Conservation (phyloP, 2,113 vertebrate species). For the Syrmaticus mikado region DNA sequence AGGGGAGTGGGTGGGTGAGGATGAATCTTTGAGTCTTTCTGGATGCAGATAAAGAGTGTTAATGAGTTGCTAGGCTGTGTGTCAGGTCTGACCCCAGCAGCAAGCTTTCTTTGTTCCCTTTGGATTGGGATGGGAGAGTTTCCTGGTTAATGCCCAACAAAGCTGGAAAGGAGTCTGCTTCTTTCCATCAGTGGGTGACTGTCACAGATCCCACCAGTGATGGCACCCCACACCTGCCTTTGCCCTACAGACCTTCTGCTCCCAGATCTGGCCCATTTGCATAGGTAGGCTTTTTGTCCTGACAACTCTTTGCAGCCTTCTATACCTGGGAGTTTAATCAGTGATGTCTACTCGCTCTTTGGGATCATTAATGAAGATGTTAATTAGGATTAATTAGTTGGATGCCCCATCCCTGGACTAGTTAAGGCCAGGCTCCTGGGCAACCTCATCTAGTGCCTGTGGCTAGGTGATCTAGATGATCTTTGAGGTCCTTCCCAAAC, state of each 20-base stretch:
- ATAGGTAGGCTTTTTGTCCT: not conserved
- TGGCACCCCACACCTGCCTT: not conserved
- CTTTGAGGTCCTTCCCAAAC: too few relatives aligned
- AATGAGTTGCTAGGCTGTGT: not conserved
- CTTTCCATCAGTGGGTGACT: not conserved
- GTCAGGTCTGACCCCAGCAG: not conserved
- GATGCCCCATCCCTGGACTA: too few relatives aligned
- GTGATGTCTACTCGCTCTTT: rapidly evolving
- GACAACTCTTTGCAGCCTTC: not conserved
- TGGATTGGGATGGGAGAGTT: not conserved
- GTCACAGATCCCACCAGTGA: too few relatives aligned
- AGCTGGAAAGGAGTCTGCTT: not conserved
- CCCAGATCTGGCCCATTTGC: rapidly evolving
- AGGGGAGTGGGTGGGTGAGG: not conserved
- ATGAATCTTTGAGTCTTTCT: not conserved
- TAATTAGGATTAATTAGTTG: not conserved
- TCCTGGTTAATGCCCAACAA: not conserved
- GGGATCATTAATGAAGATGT: not conserved
- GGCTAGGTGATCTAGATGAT: too few relatives aligned
- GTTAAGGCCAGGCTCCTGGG: too few relatives aligned
- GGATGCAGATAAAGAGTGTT: not conserved
- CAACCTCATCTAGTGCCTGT: too few relatives aligned
- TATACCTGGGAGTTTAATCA: not conserved
- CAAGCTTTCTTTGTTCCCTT: not conserved
- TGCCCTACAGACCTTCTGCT: not conserved